A percentile compares a stretch with the other conserved stretches of the same genome.
Conservation (phyloP, 2,888 invertebrate species). For the Nomada hirtipes region DNA sequence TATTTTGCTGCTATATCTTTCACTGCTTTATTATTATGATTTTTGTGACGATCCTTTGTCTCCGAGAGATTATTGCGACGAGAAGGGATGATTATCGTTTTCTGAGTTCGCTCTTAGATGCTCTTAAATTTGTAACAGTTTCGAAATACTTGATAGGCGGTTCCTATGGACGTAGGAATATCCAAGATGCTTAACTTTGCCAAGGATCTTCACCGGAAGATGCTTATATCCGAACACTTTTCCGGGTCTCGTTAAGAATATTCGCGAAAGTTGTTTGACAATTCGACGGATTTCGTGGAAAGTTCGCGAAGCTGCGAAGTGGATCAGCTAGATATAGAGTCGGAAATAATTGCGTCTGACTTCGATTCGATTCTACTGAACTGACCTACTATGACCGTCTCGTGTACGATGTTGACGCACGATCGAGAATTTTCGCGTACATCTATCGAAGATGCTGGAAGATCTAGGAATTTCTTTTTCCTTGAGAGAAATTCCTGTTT, state of each 20-base stretch:
- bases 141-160: too few species aligned
- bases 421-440: not conserved
- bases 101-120: too few species aligned
- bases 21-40: too few species aligned
- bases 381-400: conserved; percentile 49
- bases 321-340: conserved; percentile 24
- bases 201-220: too few species aligned
- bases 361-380: conserved; percentile 47
- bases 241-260: not conserved
- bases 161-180: too few species aligned
- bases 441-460: not conserved
- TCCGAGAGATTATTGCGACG: too few species aligned
- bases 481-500: not conserved
- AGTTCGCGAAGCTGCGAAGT: conserved; percentile 29
- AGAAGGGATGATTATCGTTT: too few species aligned
- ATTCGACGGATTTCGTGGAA: conserved; percentile 16
- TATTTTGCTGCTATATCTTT: too few species aligned
- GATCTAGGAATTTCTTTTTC: not conserved
- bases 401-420: conserved; percentile 23
- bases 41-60: too few species aligned
- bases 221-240: not conserved
- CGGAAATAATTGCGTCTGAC: conserved; percentile 45
- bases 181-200: too few species aligned
- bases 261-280: not conserved
- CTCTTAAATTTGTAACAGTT: too few species aligned